phyloP scores from a whole-genome alignment of 1,140 invertebrate genomes.

The Neodiprion lecontei region DNA sequence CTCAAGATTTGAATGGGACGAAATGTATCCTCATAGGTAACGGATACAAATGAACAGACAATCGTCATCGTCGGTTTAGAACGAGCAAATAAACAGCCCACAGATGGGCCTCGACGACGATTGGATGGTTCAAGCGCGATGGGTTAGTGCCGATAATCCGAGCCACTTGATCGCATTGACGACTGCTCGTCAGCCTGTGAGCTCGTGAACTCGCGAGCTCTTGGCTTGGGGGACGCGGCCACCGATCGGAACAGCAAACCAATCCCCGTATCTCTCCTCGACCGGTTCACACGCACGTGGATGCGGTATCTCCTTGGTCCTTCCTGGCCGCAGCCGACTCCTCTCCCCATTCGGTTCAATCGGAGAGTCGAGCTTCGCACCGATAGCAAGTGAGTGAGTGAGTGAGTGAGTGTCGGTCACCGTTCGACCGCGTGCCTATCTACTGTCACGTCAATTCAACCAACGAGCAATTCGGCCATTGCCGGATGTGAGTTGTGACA shows the following conservation, averaged over 20 bases:
- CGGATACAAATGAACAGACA: too few relatives aligned
- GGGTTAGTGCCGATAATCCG: slow-evolving; percentile 1
- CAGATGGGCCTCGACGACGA: too few relatives aligned
- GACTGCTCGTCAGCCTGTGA: background rate
- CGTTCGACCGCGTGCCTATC: background rate
- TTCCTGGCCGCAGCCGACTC: background rate
- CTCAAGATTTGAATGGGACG: too few relatives aligned
- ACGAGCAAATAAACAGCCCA: too few relatives aligned
- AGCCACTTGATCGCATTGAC: background rate
- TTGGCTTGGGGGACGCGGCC: background rate
- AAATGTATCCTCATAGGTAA: too few relatives aligned
- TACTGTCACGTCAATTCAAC: background rate
- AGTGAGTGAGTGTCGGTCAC: background rate
- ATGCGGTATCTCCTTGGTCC: background rate
- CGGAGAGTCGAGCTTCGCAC: background rate
- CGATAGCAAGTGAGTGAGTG: background rate
- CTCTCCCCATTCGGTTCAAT: background rate
- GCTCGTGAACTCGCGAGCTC: background rate
- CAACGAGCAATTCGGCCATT: background rate
- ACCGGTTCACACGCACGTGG: slow-evolving; percentile 6
- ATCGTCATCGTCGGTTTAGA: too few relatives aligned
- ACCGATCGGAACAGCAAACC: slow-evolving; percentile 1
- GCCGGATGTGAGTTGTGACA: background rate
- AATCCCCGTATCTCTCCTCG: background rate
- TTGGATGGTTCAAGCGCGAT: background rate